Evolutionary conservation across 2,113 vertebrate genomes (phyloP).

Genomic region (Capreolus pygargus): DNA sequence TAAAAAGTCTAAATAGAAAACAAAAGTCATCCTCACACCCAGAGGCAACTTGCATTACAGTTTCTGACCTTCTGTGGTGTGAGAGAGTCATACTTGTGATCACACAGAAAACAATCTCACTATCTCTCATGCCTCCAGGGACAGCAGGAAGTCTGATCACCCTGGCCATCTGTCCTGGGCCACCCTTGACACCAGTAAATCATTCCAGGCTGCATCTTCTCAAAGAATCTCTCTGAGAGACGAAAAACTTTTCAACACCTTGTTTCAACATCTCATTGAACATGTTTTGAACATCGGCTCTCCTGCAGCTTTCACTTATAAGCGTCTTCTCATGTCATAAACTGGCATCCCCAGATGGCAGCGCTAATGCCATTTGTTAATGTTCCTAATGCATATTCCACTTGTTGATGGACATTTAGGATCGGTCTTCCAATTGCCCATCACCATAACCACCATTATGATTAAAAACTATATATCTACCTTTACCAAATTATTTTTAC

Average conservation of each 20-base stretch:
- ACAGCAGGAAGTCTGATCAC: neutral
- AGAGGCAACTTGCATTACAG: neutral
- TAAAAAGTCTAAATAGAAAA: neutral
- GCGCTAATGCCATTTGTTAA: neutral
- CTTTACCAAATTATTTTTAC: neutral
- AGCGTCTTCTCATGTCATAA: neutral
- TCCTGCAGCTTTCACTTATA: neutral
- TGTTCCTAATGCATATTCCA: no score
- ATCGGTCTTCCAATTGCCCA: neutral
- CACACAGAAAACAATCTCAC: neutral
- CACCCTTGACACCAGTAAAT: neutral
- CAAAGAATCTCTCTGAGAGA: neutral
- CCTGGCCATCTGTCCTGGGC: neutral
- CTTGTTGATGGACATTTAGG: neutral
- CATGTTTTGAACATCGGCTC: neutral
- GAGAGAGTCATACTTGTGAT: neutral
- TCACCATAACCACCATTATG: neutral
- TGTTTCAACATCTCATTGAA: neutral
- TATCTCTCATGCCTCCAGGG: neutral
- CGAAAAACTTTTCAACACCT: neutral
- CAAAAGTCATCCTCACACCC: neutral
- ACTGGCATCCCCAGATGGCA: neutral
- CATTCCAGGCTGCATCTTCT: neutral
- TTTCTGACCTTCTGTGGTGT: neutral
- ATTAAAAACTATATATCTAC: neutral